Evolutionary conservation across 2,113 vertebrate species (phyloP).

Genomic region (Danio rerio): GRCz12tu NC_133200.1:3122501-3123000

Average conservation of each 20-base stretch:
- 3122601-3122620: too few relatives aligned
- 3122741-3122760: slow-evolving; percentile 94
- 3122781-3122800: slow-evolving; percentile 92
- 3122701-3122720: slow-evolving; percentile 89
- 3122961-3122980: slow-evolving; percentile 98
- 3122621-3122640: too few relatives aligned
- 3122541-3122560: too few relatives aligned
- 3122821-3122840: too few relatives aligned
- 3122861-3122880: slow-evolving; percentile 11
- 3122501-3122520: too few relatives aligned
- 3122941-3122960: slow-evolving; percentile 96
- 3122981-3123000: slow-evolving; percentile 94
- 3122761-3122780: slow-evolving; percentile 92
- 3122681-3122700: slow-evolving; percentile 91
- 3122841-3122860: background rate
- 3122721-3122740: slow-evolving; percentile 88
- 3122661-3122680: slow-evolving; percentile 95
- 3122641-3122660: slow-evolving; percentile 87
- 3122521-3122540: too few relatives aligned
- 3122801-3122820: slow-evolving; percentile 66
- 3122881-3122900: slow-evolving; percentile 95
- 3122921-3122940: slow-evolving; percentile 92
- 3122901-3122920: slow-evolving; percentile 93
- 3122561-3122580: too few relatives aligned
- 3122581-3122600: too few relatives aligned